Conservation (phyloP, 1,140 invertebrate genomes). For the Bradynema listronoti region DNA sequence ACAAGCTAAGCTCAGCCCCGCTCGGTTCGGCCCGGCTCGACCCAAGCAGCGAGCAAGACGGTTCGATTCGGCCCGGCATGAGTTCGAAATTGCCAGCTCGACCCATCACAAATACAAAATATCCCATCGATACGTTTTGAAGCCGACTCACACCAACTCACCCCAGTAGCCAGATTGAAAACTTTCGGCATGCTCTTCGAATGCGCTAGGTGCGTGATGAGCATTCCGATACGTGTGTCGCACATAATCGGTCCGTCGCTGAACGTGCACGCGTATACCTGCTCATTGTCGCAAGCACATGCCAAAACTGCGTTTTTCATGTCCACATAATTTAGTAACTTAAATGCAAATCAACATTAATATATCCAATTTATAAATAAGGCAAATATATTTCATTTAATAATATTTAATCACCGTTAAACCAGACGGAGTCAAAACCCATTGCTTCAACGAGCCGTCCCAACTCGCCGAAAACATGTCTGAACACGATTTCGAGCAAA, state of each 20-base stretch:
- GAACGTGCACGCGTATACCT: constrained; percentile 22
- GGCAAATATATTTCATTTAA: constrained; percentile 3
- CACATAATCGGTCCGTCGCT: constrained; percentile 20
- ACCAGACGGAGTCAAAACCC: constrained; percentile 21
- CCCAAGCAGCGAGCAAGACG: too few species aligned
- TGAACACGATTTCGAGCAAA: constrained; percentile 8
- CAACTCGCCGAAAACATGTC: constrained; percentile 11
- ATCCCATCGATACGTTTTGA: background rate
- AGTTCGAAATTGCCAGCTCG: background rate
- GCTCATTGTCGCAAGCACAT: constrained; percentile 14
- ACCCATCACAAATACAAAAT: background rate
- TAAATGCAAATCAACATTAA: background rate
- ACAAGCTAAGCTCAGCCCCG: too few species aligned
- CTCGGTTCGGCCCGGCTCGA: too few species aligned
- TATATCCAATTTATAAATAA: constrained; percentile 1
- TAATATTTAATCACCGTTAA: constrained; percentile 11
- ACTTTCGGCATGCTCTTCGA: constrained; percentile 6
- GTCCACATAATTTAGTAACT: too few species aligned
- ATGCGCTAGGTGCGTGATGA: background rate
- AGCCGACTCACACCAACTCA: background rate
- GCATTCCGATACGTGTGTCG: constrained; percentile 20
- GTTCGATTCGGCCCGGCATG: too few species aligned
- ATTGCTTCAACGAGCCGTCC: constrained; percentile 27
- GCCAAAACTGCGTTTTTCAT: constrained; percentile 12
- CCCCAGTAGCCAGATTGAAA: constrained; percentile 17